Evolutionary conservation across 2,797 vertebrate genomes (phyloP).

Genomic region (Cottoperca gobio): DNA sequence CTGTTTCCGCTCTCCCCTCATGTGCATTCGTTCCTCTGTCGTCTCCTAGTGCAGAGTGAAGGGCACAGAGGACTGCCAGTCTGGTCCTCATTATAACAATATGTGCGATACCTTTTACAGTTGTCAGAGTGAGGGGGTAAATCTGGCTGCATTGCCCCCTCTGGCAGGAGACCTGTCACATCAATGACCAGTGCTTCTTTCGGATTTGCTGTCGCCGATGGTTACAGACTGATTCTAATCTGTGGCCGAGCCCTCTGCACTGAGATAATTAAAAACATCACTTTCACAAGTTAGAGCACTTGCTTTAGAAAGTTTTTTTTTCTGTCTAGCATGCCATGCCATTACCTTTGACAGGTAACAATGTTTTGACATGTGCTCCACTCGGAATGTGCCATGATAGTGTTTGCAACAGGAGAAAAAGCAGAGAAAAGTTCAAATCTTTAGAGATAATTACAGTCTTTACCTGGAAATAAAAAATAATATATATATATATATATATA

Average conservation of each 20-base stretch:
- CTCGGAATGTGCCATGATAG: slow-evolving; percentile 38
- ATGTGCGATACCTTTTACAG: slow-evolving; percentile 87
- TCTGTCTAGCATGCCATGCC: not conserved
- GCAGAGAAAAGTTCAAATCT: slow-evolving; percentile 45
- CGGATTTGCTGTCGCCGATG: slow-evolving; percentile 80
- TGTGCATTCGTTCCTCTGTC: slow-evolving; percentile 16
- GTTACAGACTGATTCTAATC: slow-evolving; percentile 80
- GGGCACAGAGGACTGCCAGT: slow-evolving; percentile 78
- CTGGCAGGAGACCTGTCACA: slow-evolving; percentile 82
- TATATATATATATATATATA: not conserved
- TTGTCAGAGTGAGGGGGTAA: slow-evolving; percentile 85
- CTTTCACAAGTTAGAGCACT: slow-evolving; percentile 53
- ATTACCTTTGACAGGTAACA: slow-evolving; percentile 40
- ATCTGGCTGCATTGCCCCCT: slow-evolving; percentile 78
- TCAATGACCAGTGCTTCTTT: slow-evolving; percentile 78
- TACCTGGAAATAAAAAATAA: slow-evolving; percentile 67
- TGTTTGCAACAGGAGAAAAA: slow-evolving; percentile 39
- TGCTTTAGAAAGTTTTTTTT: slow-evolving; percentile 17
- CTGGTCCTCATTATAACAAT: slow-evolving; percentile 88
- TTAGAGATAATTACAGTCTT: slow-evolving; percentile 71
- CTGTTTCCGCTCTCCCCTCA: not conserved
- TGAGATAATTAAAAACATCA: slow-evolving; percentile 78
- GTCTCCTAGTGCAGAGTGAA: slow-evolving; percentile 69
- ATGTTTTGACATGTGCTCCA: slow-evolving; percentile 36
- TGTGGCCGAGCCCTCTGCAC: slow-evolving; percentile 54